phyloP scores from a whole-genome alignment of 92 coral and sea anemone genomes.

The Micromussa lordhowensis region DNA sequence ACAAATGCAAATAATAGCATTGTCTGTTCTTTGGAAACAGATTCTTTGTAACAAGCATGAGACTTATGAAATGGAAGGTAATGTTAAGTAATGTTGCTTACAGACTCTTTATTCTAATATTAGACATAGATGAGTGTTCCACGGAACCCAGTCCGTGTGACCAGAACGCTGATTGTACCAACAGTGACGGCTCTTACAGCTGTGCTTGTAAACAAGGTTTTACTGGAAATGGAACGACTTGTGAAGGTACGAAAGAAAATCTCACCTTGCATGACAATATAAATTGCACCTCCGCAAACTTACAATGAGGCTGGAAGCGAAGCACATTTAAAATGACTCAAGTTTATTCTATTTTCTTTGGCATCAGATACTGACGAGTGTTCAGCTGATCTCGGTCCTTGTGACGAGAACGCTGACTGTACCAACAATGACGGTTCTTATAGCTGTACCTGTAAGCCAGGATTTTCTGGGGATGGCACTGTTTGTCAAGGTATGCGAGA shows the following conservation, averaged over 20 bases:
- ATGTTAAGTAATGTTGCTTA: no score
- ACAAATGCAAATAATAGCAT: no score
- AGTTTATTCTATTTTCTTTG: not conserved
- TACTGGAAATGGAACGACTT: conserved; percentile 45
- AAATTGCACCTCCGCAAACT: no score
- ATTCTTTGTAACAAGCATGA: no score
- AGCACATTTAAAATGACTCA: conserved; percentile 16
- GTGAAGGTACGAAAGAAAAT: conserved; percentile 12
- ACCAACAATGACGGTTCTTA: conserved; percentile 71
- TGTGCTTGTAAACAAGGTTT: conserved; percentile 68
- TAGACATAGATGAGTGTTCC: no score
- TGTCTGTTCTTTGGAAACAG: no score
- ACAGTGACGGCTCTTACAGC: conserved; percentile 69
- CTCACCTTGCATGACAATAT: no score
- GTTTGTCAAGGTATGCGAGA: conserved; percentile 54
- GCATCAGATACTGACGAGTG: conserved; percentile 66
- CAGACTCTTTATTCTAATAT: no score
- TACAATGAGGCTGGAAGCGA: no score
- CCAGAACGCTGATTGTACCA: conserved; percentile 57
- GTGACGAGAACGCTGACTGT: conserved; percentile 62
- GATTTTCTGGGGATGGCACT: conserved; percentile 71
- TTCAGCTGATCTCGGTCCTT: conserved; percentile 9
- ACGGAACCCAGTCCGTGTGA: conserved; percentile 35
- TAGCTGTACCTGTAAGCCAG: conserved; percentile 60
- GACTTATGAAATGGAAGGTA: no score